Evolutionary conservation across 2,113 vertebrate genomes (phyloP), one percentile per base, ranked within the genome.

Genomic region (Zosterops hypoxanthus): DNA sequence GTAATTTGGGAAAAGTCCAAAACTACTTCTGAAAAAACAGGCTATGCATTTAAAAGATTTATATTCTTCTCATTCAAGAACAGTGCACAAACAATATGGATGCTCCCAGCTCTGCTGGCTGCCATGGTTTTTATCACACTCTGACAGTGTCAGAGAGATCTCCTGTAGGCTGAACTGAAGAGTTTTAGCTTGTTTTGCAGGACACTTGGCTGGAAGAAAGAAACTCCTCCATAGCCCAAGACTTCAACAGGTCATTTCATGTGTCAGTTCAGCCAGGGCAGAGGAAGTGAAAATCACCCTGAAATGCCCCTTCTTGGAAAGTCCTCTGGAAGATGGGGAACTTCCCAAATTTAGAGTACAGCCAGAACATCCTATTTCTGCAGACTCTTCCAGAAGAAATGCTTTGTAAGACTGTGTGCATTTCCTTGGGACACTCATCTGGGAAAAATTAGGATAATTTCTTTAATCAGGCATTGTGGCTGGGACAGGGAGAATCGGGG

Each of bases 281-380:
- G 56, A 91, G 59, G 42, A 73, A 95, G 39, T 52, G 63, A 91
- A 95, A 92, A 90, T 88, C 72, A 93, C 68, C 66, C 70, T 66
- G 42, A 60, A 55, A 44, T 64, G 61, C 25, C 26, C 68, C 78
- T 91, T 95, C 79, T 91, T 81, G 94, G 93, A 90, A 96, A 90
- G 56, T 86, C 28, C 55, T 93, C 82, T 80, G 56, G 66, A 94
- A 82, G 20, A 14, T 2, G 2, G 56, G 89, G 93, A 56, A 88
- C 82, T 97, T 91, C 79, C 92, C 44, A 92, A 11, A 69, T 63
- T 83, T 6, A 72, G 50, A 82, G 59, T 70, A 33, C 47, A 90
- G 90, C 42, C 93, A 96, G 59, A 84, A 79, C 75, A 79, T 85
- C 78, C 53, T 46, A 49, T 28, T 86, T 84, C 49, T 73, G 84